A percentile compares a stretch with the other conserved stretches of the same genome.
These are phyloP conservation scores for Pachypeltis micranthus DNA, from an alignment of 1,140 invertebrate genomes.

Conservation along the genomic window DNA sequence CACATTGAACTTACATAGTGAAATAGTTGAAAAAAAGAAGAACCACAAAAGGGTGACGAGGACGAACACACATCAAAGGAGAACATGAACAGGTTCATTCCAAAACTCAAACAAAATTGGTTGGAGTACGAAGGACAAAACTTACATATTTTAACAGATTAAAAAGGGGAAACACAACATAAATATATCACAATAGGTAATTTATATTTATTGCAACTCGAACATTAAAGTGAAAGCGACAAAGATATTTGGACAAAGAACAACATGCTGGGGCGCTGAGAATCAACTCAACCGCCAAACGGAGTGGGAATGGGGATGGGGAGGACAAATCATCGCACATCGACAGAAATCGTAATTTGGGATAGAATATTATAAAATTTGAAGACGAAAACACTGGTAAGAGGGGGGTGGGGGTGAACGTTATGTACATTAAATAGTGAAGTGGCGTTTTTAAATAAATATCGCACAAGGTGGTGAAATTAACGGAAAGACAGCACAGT, in stretches of 20 bases:
- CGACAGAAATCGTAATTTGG: too few relatives aligned
- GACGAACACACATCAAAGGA: too few relatives aligned
- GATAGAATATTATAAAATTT: neutral
- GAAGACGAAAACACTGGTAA: conserved; percentile 10
- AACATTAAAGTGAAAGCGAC: neutral
- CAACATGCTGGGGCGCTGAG: conserved; percentile 1
- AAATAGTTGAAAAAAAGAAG: too few relatives aligned
- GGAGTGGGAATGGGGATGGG: too few relatives aligned
- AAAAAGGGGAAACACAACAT: conserved; percentile 25
- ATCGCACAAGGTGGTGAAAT: neutral
- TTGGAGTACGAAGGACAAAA: too few relatives aligned
- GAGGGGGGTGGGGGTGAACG: conserved; percentile 25
- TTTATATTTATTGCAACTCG: conserved; percentile 1
- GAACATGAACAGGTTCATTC: too few relatives aligned
- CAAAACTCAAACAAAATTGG: neutral
- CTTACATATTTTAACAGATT: conserved; percentile 14
- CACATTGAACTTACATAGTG: too few relatives aligned
- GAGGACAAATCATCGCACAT: too few relatives aligned
- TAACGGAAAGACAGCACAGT: neutral
- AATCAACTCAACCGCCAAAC: too few relatives aligned
- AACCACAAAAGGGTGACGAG: too few relatives aligned
- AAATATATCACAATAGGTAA: conserved; percentile 10
- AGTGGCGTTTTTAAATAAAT: neutral
- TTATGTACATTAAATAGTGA: conserved; percentile 8
- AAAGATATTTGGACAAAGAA: neutral